A percentile compares a stretch with the other conserved stretches of the same genome.
phyloP scores from a whole-genome alignment of 1,140 invertebrate species.

The Ditylenchus dipsaci region DNA sequence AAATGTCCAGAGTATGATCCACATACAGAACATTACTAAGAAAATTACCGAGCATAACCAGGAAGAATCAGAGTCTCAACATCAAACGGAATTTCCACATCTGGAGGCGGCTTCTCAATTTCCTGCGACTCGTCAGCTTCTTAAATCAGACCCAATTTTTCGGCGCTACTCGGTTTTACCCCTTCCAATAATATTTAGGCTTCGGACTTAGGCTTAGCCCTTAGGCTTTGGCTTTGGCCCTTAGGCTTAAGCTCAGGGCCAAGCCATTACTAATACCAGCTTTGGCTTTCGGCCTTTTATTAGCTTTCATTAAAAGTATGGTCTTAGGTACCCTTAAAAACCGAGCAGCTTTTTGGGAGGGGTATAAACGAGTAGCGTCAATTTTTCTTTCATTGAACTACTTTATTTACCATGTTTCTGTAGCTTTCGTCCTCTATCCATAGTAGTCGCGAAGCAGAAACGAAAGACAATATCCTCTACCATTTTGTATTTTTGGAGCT shows the following conservation, averaged over 20 bases:
- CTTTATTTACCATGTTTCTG: slow-evolving; percentile 27
- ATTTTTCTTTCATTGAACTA: no score
- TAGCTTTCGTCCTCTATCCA: slow-evolving; percentile 19
- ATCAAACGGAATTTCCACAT: slow-evolving; percentile 28
- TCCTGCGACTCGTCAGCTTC: neutral
- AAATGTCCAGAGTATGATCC: no score
- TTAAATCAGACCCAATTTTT: neutral
- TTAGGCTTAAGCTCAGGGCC: no score
- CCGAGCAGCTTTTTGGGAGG: no score
- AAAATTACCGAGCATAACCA: slow-evolving; percentile 30
- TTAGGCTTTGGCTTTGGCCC: no score
- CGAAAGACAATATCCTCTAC: slow-evolving; percentile 35
- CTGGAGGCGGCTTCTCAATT: slow-evolving; percentile 16
- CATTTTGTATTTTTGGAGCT: slow-evolving; percentile 4
- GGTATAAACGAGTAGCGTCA: no score
- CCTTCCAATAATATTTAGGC: no score
- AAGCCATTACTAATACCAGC: no score
- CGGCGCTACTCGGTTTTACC: no score
- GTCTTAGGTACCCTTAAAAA: neutral
- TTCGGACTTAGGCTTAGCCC: no score
- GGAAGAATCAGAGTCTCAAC: slow-evolving; percentile 30
- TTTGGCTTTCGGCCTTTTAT: no score
- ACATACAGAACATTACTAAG: neutral
- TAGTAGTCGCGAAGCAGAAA: slow-evolving; percentile 35
- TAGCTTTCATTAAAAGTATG: no score